A percentile compares a stretch with the other conserved stretches of the same genome.
Conservation (phyloP, 2,113 vertebrate genomes). For the Spilogale gracilis region DNA sequence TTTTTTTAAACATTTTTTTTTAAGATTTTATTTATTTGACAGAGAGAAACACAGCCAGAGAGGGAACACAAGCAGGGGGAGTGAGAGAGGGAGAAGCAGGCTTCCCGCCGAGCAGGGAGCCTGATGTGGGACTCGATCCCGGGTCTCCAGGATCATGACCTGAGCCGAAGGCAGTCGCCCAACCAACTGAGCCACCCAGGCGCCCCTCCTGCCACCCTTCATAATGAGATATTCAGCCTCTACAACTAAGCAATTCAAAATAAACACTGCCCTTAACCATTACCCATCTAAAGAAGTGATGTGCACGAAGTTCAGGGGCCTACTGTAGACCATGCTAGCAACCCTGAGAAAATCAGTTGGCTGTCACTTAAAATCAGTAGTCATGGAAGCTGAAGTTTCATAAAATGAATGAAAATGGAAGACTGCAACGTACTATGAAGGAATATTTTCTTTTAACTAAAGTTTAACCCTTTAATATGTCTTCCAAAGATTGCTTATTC, state of each 20-base stretch:
- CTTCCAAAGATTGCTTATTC: not conserved
- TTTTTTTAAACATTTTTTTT: no score
- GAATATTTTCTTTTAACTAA: not conserved
- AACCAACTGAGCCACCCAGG: no score
- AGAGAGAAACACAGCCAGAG: no score
- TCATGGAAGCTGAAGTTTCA: not conserved
- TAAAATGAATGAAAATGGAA: not conserved
- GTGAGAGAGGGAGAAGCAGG: no score
- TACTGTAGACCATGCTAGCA: not conserved
- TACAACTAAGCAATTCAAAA: conserved; percentile 4
- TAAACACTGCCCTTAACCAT: not conserved
- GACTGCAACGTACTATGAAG: not conserved
- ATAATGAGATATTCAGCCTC: not conserved
- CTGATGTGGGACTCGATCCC: no score
- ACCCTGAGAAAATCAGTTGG: not conserved
- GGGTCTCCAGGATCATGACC: no score
- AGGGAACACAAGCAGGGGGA: no score
- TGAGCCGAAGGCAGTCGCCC: no score
- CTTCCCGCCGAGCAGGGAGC: no score
- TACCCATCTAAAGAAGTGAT: not conserved
- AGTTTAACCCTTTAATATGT: not conserved
- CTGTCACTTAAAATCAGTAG: not conserved
- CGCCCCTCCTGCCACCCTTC: not conserved
- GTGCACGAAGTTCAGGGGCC: no score
- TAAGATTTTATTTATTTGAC: no score